A percentile compares a stretch with the other conserved stretches of the same genome.
Conservation (phyloP, 2,797 vertebrate species). For the Phrynocephalus guinanensis region DNA sequence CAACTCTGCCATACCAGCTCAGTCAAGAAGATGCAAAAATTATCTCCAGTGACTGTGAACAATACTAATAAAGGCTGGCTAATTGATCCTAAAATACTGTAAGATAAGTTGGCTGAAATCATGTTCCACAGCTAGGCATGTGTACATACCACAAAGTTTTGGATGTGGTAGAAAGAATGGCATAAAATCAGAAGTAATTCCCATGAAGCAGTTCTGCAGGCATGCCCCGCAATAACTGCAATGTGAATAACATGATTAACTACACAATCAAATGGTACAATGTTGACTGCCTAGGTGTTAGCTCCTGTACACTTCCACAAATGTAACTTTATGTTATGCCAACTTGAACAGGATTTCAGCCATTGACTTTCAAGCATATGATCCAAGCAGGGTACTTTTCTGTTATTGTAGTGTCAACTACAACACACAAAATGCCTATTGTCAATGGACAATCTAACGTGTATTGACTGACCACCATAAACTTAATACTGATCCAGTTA, state of each 20-base stretch:
- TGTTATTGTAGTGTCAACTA: slow-evolving; percentile 7
- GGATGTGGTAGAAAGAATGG: no score
- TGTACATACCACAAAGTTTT: no score
- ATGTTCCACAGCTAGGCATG: no score
- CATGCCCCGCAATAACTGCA: no score
- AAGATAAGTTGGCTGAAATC: no score
- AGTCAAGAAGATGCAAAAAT: slow-evolving; percentile 14
- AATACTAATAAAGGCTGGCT: slow-evolving; percentile 3
- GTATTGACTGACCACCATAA: slow-evolving; percentile 37
- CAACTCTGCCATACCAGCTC: neutral
- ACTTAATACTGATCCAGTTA: slow-evolving; percentile 59
- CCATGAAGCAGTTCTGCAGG: neutral
- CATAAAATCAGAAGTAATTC: no score
- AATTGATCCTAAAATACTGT: neutral
- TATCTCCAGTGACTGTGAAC: neutral
- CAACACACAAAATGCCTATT: slow-evolving; percentile 39
- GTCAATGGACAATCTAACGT: neutral
- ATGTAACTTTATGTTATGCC: no score
- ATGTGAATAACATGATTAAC: no score
- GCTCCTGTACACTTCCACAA: no score
- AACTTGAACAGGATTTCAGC: neutral
- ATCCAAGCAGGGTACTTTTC: neutral
- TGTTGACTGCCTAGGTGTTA: no score
- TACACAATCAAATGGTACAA: no score
- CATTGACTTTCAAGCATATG: slow-evolving; percentile 4